Percentiles rank a stretch among this genome's conserved stretches.
phyloP scores from a whole-genome alignment of 2,888 invertebrate genomes.

The Anodontia alba region DNA sequence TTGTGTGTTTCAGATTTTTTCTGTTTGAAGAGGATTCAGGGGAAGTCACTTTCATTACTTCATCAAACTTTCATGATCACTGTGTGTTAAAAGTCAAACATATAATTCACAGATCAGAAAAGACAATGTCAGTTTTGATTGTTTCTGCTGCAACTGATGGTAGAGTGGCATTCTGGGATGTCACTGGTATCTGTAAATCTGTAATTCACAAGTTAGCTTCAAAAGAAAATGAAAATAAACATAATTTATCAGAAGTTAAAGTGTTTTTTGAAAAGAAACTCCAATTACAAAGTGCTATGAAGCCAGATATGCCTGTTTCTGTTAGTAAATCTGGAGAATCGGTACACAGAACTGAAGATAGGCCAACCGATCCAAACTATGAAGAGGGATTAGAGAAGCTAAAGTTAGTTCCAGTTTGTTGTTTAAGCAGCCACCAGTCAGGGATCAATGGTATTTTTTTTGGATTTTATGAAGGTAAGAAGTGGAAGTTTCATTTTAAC shows the following conservation, averaged over 20 bases:
- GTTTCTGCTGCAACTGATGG: slow-evolving; percentile 91
- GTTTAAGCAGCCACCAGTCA: slow-evolving; percentile 88
- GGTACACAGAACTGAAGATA: neutral
- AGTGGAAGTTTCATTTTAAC: too few relatives aligned
- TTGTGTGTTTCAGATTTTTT: slow-evolving; percentile 67
- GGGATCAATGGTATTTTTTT: slow-evolving; percentile 90
- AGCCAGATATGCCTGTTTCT: neutral
- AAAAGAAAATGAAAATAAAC: neutral
- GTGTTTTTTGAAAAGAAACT: neutral
- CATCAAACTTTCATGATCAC: slow-evolving; percentile 86
- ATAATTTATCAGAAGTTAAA: neutral
- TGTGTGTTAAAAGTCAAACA: slow-evolving; percentile 89
- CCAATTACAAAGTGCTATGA: neutral
- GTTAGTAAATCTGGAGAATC: neutral
- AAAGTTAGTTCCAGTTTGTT: neutral
- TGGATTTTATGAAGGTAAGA: slow-evolving; percentile 80
- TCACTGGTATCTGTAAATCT: slow-evolving; percentile 78
- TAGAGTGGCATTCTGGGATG: slow-evolving; percentile 89
- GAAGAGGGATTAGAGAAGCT: neutral
- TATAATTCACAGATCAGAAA: slow-evolving; percentile 72
- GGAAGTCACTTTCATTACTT: slow-evolving; percentile 68
- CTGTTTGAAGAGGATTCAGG: slow-evolving; percentile 67
- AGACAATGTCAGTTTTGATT: slow-evolving; percentile 77
- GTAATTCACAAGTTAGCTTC: neutral
- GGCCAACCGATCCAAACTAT: neutral